These are phyloP conservation scores for Diglossa brunneiventris DNA, from an alignment of 2,113 vertebrate species.

Conservation along the genomic window DNA sequence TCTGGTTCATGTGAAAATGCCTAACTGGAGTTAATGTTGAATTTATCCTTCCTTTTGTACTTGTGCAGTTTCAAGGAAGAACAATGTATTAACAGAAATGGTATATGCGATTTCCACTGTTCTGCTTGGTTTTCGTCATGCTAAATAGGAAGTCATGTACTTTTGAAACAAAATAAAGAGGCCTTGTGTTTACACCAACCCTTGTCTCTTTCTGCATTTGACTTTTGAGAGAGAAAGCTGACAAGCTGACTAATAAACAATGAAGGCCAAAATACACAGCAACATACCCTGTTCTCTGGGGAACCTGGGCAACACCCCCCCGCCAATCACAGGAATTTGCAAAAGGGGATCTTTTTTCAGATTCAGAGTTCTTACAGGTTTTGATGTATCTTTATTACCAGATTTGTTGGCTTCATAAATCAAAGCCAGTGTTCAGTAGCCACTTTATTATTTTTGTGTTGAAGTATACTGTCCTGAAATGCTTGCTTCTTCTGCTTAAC, in stretches of 20 bases:
- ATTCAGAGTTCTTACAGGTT: neutral
- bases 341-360: neutral
- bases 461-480: neutral
- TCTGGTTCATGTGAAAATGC: slow-evolving; percentile 14
- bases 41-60: slow-evolving; percentile 10
- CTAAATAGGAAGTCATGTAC: slow-evolving; percentile 51
- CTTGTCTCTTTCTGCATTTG: neutral
- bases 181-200: slow-evolving; percentile 56
- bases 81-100: neutral
- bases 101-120: slow-evolving; percentile 12
- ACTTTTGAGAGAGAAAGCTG: neutral
- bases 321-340: neutral
- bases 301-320: neutral
- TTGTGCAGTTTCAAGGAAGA: neutral
- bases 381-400: neutral
- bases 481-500: neutral
- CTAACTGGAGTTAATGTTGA: slow-evolving; percentile 12
- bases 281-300: neutral
- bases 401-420: neutral
- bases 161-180: slow-evolving; percentile 72
- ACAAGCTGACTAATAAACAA: neutral
- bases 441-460: neutral
- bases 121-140: slow-evolving; percentile 60
- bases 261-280: neutral
- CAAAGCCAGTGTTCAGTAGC: neutral